A percentile compares a stretch with the other conserved stretches of the same genome.
phyloP scores from a whole-genome alignment of 2,113 vertebrate genomes.

The Eublepharis macularius region DNA sequence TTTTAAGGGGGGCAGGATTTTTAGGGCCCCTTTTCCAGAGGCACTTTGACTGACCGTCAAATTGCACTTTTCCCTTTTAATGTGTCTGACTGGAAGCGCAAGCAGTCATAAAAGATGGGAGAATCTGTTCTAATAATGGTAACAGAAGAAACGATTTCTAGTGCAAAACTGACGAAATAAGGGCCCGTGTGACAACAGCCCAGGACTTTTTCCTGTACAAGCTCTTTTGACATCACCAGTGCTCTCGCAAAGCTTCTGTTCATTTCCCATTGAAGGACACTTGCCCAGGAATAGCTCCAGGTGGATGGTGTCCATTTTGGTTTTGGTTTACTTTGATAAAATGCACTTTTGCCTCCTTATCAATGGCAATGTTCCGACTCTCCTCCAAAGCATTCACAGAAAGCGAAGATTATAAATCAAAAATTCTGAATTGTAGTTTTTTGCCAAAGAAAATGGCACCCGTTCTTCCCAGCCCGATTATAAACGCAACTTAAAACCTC shows the following conservation, averaged over 20 bases:
- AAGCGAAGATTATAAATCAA: slow-evolving; percentile 47
- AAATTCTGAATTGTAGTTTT: slow-evolving; percentile 43
- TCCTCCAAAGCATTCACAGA: slow-evolving; percentile 32
- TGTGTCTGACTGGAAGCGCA: no score
- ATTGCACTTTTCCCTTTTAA: no score
- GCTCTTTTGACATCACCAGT: background rate
- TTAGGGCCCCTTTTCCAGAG: no score
- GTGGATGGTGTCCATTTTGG: background rate
- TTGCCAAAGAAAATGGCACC: slow-evolving; percentile 46
- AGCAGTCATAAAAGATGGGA: no score
- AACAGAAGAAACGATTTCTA: no score
- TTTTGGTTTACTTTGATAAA: background rate
- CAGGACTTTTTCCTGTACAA: background rate
- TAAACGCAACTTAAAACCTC: slow-evolving; percentile 45
- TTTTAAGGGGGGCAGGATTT: no score
- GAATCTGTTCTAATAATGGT: no score
- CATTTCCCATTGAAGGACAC: background rate
- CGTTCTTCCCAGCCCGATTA: slow-evolving; percentile 36
- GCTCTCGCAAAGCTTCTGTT: background rate
- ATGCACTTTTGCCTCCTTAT: slow-evolving; percentile 14
- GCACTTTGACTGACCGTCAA: no score
- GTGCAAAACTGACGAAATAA: no score
- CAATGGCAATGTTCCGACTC: slow-evolving; percentile 22
- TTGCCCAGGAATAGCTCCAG: background rate
- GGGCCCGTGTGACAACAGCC: no score